Evolutionary conservation across 2,888 invertebrate genomes (phyloP), one percentile per base, ranked within the genome.

Genomic region (Ochropacha duplaris): DNA sequence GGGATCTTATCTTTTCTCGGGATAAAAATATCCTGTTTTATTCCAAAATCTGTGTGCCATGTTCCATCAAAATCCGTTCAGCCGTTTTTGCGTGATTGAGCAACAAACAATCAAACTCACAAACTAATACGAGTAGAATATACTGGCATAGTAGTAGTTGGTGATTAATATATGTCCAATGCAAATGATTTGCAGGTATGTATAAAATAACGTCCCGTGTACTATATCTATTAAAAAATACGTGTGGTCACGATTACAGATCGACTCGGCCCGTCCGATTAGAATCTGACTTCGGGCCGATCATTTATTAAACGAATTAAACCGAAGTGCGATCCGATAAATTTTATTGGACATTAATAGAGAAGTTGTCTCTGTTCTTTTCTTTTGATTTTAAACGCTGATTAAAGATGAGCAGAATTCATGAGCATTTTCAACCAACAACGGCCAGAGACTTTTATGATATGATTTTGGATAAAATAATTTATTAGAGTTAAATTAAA

Each of bases 211-310:
- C 0, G 6, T 4, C 4, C 57, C 65, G 62, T 74, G 56, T 72
- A n/a, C n/a, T n/a, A 55, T 67, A 19, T 62, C 11, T 31, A 54
- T 34, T 19, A 51, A 66, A 51, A 66, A 69, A 70, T 76, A 84
- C 77, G 87, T 87, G 87, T 83, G 86, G 86, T 79, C 84, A 76
- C 78, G 76, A 72, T 74, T 77, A 76, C 72, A 72, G 67, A 77
- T 74, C 72, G 68, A 62, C 61, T 72, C 74, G 70, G 73, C 75
- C 71, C 71, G 62, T 65, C 70, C 78, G 83, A 87, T 87, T 83
- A 83, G 77, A 81, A 83, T 83, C 78, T 65, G 67, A 73, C 81
- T 76, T 70, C 72, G 57, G 75, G 75, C 75, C 66, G 50, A 76
- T 74, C 69, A 76, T 79, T 81, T 74, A 75, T 78, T 78, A 74